A percentile compares a stretch with the other conserved stretches of the same genome.
Conservation (phyloP, 2,888 invertebrate genomes). For the Hipparchia semele region DNA sequence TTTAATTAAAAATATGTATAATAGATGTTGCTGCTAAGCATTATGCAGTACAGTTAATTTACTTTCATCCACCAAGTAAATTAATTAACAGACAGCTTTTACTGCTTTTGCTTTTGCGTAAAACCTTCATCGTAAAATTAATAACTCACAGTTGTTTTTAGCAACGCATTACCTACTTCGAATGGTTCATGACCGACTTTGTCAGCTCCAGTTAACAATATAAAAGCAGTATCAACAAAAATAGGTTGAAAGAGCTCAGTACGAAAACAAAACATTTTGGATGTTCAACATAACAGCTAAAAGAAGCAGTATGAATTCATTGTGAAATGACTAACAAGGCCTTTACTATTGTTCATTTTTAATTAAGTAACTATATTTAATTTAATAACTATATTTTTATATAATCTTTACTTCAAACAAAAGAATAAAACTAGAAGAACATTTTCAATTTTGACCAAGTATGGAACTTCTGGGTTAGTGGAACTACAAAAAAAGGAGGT, state of each 20-base stretch:
- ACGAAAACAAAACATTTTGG: conserved; percentile 33
- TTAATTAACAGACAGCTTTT: background rate
- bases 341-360: conserved; percentile 7
- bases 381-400: background rate
- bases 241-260: conserved; percentile 23
- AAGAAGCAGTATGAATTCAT: conserved; percentile 30
- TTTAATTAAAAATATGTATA: no score
- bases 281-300: conserved; percentile 28
- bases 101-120: background rate
- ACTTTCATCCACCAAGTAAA: background rate
- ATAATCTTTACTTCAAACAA: background rate
- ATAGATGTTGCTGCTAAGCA: no score
- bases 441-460: no score
- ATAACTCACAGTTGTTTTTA: conserved; percentile 1
- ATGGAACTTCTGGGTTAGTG: no score
- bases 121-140: conserved; percentile 6
- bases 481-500: no score
- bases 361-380: background rate
- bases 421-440: no score
- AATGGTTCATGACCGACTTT: conserved; percentile 26
- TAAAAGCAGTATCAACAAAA: conserved; percentile 29
- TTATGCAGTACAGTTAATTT: background rate
- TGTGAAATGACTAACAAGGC: conserved; percentile 21
- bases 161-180: conserved; percentile 1
- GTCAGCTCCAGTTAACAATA: conserved; percentile 29